phyloP scores from a whole-genome alignment of 2,113 vertebrate species.

The Geococcyx californianus region DNA sequence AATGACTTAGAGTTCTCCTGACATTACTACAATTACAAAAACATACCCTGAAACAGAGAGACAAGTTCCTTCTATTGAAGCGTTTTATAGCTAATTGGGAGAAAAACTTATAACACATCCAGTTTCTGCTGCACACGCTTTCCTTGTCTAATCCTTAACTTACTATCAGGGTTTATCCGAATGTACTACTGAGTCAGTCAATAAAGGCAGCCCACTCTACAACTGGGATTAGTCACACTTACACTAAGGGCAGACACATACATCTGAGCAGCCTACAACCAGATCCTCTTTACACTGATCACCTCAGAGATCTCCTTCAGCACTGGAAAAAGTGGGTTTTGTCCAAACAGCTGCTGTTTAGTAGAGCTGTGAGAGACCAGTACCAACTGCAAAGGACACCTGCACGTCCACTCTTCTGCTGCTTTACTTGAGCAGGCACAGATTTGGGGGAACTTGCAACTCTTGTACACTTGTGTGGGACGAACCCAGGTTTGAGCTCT shows the following conservation, averaged over 20 bases:
- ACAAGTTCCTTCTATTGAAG: not conserved
- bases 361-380: not conserved
- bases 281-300: not conserved
- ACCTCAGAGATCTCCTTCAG: not conserved
- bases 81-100: not conserved
- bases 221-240: not conserved
- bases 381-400: not conserved
- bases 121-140: not conserved
- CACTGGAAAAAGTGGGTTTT: not conserved
- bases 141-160: not conserved
- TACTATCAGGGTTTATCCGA: not conserved
- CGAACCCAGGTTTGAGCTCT: not conserved
- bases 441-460: not conserved
- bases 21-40: not conserved
- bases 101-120: not conserved
- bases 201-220: not conserved
- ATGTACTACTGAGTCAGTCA: not conserved
- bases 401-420: not conserved
- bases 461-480: not conserved
- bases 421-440: not conserved
- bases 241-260: not conserved
- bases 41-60: not conserved
- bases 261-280: not conserved
- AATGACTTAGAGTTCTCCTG: not conserved
- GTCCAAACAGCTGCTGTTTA: not conserved